Evolutionary conservation across 2,797 vertebrate genomes (phyloP).

Genomic region (Sebastes alutus): DNA sequence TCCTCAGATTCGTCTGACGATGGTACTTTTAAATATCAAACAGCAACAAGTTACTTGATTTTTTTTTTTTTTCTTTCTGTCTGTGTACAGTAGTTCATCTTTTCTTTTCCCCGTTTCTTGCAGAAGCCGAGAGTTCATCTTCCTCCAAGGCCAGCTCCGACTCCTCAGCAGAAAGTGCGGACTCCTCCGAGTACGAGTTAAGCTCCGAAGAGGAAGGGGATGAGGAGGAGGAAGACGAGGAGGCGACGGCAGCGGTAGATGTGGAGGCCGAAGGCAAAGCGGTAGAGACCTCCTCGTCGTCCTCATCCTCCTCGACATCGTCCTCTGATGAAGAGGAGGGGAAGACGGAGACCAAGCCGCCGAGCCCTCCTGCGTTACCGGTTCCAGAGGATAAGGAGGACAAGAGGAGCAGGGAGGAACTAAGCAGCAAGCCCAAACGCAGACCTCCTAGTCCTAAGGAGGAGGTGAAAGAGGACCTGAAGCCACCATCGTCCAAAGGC

Average conservation of each 20-base stretch:
- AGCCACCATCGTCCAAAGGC: conserved; percentile 77
- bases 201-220: conserved; percentile 89
- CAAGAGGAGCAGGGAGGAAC: conserved; percentile 48
- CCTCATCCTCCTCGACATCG: conserved; percentile 71
- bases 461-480: conserved; percentile 64
- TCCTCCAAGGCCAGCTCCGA: conserved; percentile 86
- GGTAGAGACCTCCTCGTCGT: conserved; percentile 64
- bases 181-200: conserved; percentile 91
- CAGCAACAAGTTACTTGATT: background rate
- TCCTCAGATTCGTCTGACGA: conserved; percentile 91
- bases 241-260: conserved; percentile 53
- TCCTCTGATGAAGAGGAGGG: conserved; percentile 76
- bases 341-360: conserved; percentile 49
- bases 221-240: conserved; percentile 83
- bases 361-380: conserved; percentile 46
- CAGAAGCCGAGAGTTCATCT: conserved; percentile 81
- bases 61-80: background rate
- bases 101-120: conserved; percentile 3
- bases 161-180: conserved; percentile 86
- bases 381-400: conserved; percentile 63
- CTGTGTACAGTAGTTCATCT: background rate
- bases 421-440: conserved; percentile 47
- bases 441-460: conserved; percentile 70
- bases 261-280: conserved; percentile 67
- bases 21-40: conserved; percentile 76